Evolutionary conservation across 2,797 vertebrate species (phyloP).

Genomic region (Molossus alvarezi): DNA sequence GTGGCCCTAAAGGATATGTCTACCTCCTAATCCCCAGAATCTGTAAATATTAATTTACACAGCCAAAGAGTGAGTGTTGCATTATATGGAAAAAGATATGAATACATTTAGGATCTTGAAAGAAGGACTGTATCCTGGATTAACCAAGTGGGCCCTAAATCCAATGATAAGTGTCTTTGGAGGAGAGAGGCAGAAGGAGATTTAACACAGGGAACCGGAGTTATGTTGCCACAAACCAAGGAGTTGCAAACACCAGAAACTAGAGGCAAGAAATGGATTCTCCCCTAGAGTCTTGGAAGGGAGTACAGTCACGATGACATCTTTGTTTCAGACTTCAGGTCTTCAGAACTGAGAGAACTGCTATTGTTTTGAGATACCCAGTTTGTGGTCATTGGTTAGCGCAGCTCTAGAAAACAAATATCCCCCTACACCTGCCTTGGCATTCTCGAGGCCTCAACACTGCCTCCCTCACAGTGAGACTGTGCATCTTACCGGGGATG

Average conservation of each 20-base stretch:
- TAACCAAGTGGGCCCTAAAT: not conserved
- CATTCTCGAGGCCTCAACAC: not conserved
- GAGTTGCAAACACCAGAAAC: not conserved
- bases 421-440: not conserved
- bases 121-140: not conserved
- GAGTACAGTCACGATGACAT: not conserved
- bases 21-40: not conserved
- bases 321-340: not conserved
- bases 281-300: not conserved
- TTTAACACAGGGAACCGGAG: not conserved
- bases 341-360: not conserved
- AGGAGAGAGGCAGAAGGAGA: not conserved
- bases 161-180: not conserved
- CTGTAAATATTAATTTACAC: not conserved
- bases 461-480: not conserved
- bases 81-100: not conserved
- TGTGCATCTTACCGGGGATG: slow-evolving; percentile 85
- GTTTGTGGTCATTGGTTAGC: not conserved
- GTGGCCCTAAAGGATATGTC: not conserved
- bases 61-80: not conserved
- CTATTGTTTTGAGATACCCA: not conserved
- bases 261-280: not conserved
- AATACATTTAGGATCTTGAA: not conserved
- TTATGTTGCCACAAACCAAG: not conserved
- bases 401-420: not conserved